phyloP scores from a whole-genome alignment of 2,113 vertebrate species.

The Otis tarda region DNA sequence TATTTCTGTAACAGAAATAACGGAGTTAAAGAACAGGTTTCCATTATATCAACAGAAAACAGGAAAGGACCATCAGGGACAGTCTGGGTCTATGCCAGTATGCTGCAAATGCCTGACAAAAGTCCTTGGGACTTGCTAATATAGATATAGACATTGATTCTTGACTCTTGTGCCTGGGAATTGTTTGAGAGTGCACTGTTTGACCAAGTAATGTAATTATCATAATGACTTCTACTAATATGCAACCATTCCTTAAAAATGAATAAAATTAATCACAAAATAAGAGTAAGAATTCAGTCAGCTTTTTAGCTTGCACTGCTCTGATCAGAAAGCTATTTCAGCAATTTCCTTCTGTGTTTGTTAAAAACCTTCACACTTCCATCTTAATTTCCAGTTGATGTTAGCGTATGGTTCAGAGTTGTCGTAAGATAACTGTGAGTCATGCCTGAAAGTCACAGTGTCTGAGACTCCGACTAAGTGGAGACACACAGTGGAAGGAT shows the following conservation, averaged over 20 bases:
- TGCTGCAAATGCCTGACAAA: background rate
- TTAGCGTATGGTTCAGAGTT: background rate
- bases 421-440: background rate
- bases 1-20: background rate
- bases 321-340: background rate
- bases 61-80: background rate
- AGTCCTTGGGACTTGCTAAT: background rate
- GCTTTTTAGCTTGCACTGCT: background rate
- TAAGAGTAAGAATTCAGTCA: background rate
- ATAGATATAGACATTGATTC: background rate
- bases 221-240: background rate
- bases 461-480: background rate
- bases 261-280: background rate
- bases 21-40: background rate
- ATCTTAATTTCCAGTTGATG: background rate
- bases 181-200: background rate
- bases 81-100: background rate
- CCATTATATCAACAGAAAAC: background rate
- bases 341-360: background rate
- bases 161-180: background rate
- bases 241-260: background rate
- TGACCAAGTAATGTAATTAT: background rate
- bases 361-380: background rate
- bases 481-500: background rate
- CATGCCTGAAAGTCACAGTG: background rate